phyloP scores from a whole-genome alignment of 2,797 vertebrate genomes.

The Coluber constrictor region DNA sequence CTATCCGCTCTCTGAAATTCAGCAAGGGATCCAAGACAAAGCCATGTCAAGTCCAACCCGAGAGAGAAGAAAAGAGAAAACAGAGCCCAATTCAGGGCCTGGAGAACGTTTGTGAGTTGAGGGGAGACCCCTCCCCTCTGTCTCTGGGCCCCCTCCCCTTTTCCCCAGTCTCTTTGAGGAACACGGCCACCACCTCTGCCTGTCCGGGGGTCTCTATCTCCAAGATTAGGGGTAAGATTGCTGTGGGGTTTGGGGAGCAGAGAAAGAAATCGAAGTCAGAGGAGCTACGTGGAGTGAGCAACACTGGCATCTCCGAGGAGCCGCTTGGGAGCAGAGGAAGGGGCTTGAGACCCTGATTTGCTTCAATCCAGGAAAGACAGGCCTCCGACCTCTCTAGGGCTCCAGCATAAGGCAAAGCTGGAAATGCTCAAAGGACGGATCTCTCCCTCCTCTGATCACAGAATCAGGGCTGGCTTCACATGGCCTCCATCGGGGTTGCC shows the following conservation, averaged over 20 bases:
- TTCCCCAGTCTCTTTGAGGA: not conserved
- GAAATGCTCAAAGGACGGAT: slow-evolving; percentile 2
- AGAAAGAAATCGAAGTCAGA: not conserved
- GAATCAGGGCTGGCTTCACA: not conserved
- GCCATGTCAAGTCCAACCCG: not conserved
- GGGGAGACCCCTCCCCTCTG: not conserved
- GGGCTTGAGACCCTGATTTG: not conserved
- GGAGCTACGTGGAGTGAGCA: not conserved
- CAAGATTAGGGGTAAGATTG: not conserved
- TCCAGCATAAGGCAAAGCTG: not conserved
- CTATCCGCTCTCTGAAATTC: not conserved
- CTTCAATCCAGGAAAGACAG: not conserved
- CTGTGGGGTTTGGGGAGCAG: not conserved
- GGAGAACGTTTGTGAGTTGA: too few species aligned
- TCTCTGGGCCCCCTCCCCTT: too few species aligned
- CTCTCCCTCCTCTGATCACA: slow-evolving; percentile 21
- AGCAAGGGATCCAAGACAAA: not conserved
- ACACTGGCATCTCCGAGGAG: too few species aligned
- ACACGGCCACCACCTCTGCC: too few species aligned
- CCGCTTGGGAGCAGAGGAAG: not conserved
- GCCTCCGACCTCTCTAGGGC: not conserved
- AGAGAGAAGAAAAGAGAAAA: too few species aligned
- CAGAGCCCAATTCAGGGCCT: too few species aligned
- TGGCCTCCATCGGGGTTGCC: fast-evolving
- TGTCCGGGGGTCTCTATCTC: too few species aligned